phyloP scores from a whole-genome alignment of 2,888 invertebrate genomes.

The Ennomos fuscantarius region DNA sequence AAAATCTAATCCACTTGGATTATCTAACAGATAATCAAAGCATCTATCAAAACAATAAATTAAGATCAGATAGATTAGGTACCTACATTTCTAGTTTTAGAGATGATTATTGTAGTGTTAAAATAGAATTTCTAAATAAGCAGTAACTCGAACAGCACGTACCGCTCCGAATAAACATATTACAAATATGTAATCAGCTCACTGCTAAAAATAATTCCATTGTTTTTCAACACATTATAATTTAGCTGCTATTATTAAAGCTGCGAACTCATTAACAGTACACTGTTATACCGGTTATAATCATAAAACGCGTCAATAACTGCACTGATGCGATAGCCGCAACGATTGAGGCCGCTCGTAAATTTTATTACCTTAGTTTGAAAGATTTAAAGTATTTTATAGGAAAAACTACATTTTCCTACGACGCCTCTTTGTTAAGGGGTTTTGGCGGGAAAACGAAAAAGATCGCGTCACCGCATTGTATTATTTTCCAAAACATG shows the following conservation, averaged over 20 bases:
- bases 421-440: not conserved
- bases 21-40: too few relatives aligned
- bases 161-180: not conserved
- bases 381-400: slow-evolving; percentile 20
- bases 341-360: slow-evolving; percentile 22
- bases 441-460: not conserved
- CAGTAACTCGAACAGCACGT: too few relatives aligned
- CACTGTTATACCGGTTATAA: slow-evolving; percentile 14
- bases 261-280: slow-evolving; percentile 15
- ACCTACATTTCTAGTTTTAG: too few relatives aligned
- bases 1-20: too few relatives aligned
- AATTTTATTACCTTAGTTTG: slow-evolving; percentile 18
- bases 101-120: too few relatives aligned
- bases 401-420: not conserved
- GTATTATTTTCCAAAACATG: too few relatives aligned
- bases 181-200: not conserved
- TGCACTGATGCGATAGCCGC: slow-evolving; percentile 25
- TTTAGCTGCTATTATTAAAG: slow-evolving; percentile 6
- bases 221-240: slow-evolving; percentile 22
- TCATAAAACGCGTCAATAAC: slow-evolving; percentile 22
- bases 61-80: too few relatives aligned
- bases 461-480: not conserved
- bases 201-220: slow-evolving; percentile 14
- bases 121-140: too few relatives aligned
- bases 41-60: too few relatives aligned